Evolutionary conservation across 2,113 vertebrate genomes (phyloP), one percentile per base, ranked within the genome.

Genomic region (Sprattus sprattus): DNA sequence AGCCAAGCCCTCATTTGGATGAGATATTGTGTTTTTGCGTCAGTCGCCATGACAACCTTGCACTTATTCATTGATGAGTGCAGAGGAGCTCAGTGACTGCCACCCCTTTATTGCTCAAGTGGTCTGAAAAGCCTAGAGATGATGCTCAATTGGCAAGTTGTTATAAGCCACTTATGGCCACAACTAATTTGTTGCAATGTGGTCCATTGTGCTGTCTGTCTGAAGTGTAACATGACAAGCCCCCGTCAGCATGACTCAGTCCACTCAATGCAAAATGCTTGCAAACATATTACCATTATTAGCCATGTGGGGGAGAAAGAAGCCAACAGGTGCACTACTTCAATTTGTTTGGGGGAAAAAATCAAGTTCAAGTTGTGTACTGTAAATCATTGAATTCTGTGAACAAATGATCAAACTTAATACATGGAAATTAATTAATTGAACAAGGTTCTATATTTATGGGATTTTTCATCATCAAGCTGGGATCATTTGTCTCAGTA

Each of bases 21-120:
- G 16, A 44, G 47, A 80, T 52, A 44, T 22, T 39, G 46, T 67
- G 16, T 71, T 71, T 71, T 15, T 71, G 64, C 10, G 64, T 71
- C 64, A 71, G 64, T 84, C 75, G n/a, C 86, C 75, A 87, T 87
- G 86, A 87, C 86, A 84, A 87, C 86, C 81, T 81, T 71, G 75
- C 64, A 71, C 64, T 71, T 71, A 64, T 71, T 71, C 64, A 71
- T 32, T 71, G 64, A 28, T 25, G 64, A 71, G 25, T 13, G 64
- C 64, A 28, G 50, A 1, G 15, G 11, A 15, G 50, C 22, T 64
- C 20, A 64, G 64, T 11, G n/a, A 13, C 64, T 28, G 64, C 25
- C 28, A 71, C 64, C 64, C 8, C 64, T 71, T 10, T 25, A 5
- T 16, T 11, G 11, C 52, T 54, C 8, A n/a, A 28, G n/a, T n/a